Evolutionary conservation across 1,140 invertebrate genomes (phyloP).

Genomic region (Leptopilina clavipes): DNA sequence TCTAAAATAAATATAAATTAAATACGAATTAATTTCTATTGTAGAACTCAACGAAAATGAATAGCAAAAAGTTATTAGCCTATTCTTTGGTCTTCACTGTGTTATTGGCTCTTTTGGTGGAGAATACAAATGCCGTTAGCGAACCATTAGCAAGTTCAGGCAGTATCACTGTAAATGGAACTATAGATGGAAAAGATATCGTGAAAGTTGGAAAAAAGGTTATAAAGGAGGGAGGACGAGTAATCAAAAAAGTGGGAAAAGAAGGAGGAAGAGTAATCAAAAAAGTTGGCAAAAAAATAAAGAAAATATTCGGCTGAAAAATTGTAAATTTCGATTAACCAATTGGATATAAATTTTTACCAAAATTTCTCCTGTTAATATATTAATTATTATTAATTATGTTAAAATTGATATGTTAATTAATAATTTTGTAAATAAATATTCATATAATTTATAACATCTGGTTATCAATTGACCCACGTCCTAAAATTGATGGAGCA

Average conservation of each 20-base stretch:
- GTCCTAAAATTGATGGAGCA: too few relatives aligned
- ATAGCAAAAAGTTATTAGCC: background rate
- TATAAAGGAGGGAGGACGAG: background rate
- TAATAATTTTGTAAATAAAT: too few relatives aligned
- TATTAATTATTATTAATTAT: too few relatives aligned
- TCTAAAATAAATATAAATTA: too few relatives aligned
- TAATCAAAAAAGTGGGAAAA: background rate
- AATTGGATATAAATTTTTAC: too few relatives aligned
- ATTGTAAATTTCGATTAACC: too few relatives aligned
- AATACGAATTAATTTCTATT: background rate
- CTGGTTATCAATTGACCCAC: too few relatives aligned
- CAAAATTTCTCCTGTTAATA: too few relatives aligned
- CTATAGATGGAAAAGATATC: background rate
- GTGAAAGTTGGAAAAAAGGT: background rate
- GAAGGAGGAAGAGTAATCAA: background rate
- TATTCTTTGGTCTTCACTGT: background rate
- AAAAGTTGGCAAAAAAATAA: background rate
- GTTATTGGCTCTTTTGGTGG: background rate
- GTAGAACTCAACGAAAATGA: background rate
- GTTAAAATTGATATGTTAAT: too few relatives aligned
- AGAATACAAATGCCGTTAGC: background rate
- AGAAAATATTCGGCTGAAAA: background rate
- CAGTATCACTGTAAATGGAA: background rate
- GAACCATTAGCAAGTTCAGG: background rate
- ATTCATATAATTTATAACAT: too few relatives aligned